phyloP scores from a whole-genome alignment of 2,113 vertebrate genomes.

The Mus spicilegus region DNA sequence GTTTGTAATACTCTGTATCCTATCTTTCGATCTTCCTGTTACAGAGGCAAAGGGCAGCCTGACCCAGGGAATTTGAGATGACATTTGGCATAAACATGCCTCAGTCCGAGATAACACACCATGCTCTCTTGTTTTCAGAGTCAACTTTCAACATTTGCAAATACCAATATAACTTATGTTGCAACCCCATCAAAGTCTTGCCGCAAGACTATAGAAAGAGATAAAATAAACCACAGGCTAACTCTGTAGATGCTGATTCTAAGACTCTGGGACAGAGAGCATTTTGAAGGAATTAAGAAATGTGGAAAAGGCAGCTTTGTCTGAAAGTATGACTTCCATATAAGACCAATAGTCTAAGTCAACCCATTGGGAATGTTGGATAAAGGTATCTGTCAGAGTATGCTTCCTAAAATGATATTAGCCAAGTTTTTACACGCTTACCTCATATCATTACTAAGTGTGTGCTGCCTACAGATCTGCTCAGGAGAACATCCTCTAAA shows the following conservation, averaged over 20 bases:
- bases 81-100: not conserved
- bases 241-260: not conserved
- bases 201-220: not conserved
- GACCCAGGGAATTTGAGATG: not conserved
- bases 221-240: not conserved
- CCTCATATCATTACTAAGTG: not conserved
- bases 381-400: not conserved
- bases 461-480: not conserved
- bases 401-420: not conserved
- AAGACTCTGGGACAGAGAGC: not conserved
- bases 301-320: not conserved
- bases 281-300: not conserved
- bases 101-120: not conserved
- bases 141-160: not conserved
- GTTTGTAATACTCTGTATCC: not conserved
- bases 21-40: not conserved
- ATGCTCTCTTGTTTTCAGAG: not conserved
- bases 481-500: not conserved
- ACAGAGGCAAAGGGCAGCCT: not conserved
- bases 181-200: not conserved
- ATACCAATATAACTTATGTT: not conserved
- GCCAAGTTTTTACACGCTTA: not conserved
- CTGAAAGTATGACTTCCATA: not conserved
- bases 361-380: not conserved
- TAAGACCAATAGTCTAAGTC: not conserved